Conservation (phyloP, 2,888 invertebrate genomes). For the Drosophila suboccidentalis region DNA sequence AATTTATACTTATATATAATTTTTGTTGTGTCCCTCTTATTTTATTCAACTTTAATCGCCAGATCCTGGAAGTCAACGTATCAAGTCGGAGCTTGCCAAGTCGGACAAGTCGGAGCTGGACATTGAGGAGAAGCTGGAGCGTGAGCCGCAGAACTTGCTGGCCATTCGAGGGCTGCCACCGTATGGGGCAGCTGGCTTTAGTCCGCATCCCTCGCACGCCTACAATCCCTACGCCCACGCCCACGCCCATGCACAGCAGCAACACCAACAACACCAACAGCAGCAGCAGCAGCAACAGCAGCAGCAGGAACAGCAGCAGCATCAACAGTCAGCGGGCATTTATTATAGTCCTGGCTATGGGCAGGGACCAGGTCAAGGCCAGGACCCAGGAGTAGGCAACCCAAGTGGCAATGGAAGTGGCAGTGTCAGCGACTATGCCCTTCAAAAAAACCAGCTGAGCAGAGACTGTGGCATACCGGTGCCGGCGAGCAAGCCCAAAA, state of each 20-base stretch:
- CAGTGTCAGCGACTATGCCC: conserved; percentile 85
- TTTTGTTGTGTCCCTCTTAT: conserved; percentile 42
- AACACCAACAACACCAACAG: conserved; percentile 53
- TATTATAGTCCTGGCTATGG: conserved; percentile 71
- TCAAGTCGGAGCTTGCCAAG: conserved; percentile 89
- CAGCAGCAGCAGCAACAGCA: conserved; percentile 75
- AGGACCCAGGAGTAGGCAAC: conserved; percentile 81
- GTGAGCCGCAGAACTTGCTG: conserved; percentile 87
- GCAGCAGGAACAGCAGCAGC: conserved; percentile 86
- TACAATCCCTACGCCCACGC: conserved; percentile 65
- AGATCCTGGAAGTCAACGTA: conserved; percentile 85
- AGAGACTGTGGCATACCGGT: conserved; percentile 94
- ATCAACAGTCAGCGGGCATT: conserved; percentile 85
- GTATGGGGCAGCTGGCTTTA: conserved; percentile 62
- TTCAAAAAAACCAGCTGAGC: conserved; percentile 87
- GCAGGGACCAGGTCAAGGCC: conserved; percentile 30
- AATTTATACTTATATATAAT: conserved; percentile 65
- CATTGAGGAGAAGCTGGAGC: conserved; percentile 92
- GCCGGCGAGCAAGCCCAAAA: conserved; percentile 96
- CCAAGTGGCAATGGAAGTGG: background rate
- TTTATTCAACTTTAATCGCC: conserved; percentile 50
- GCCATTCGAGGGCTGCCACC: conserved; percentile 68
- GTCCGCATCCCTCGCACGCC: conserved; percentile 60
- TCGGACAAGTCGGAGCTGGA: conserved; percentile 87
- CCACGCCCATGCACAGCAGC: conserved; percentile 73